These are phyloP conservation scores for Tolmerus cingulatus DNA, from an alignment of 2,888 invertebrate species.

Conservation along the genomic window DNA sequence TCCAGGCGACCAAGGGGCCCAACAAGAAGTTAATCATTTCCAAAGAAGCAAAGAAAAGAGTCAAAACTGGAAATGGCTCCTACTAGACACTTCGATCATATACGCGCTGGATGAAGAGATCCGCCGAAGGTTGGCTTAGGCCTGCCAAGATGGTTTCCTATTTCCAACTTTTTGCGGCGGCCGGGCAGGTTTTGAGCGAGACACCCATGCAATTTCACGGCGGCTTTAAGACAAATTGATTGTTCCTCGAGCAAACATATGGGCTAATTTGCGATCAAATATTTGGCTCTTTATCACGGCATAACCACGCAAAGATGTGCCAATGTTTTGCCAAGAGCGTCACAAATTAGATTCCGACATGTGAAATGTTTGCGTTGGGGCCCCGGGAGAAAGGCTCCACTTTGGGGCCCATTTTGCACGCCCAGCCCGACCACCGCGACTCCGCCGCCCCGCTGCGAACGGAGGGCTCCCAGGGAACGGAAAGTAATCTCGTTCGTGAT, in stretches of 20 bases:
- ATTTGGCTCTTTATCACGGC: not conserved
- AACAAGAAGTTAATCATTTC: not conserved
- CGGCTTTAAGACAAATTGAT: constrained; percentile 1
- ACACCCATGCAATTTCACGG: constrained; percentile 6
- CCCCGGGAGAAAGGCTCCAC: not conserved
- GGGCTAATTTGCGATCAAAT: constrained; percentile 18
- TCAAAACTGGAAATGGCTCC: constrained; percentile 6
- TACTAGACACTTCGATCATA: not conserved
- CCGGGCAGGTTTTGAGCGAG: not conserved
- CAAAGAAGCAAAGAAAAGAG: constrained; percentile 2
- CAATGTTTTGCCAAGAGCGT: not conserved
- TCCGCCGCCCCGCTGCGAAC: not conserved
- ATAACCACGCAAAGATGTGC: not conserved
- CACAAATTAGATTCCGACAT: not conserved
- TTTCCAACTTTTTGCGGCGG: not conserved
- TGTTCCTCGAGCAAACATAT: not conserved
- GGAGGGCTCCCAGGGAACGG: not conserved
- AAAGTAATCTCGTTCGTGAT: not conserved
- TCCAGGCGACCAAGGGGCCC: not conserved
- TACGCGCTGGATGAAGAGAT: not conserved
- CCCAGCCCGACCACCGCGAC: not conserved
- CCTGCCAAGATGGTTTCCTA: not conserved
- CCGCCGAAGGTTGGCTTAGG: not conserved
- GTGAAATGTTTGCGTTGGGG: not conserved
- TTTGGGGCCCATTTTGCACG: not conserved